Evolutionary conservation across 2,888 invertebrate species (phyloP).

Genomic region (Sphinx pinastri): DNA sequence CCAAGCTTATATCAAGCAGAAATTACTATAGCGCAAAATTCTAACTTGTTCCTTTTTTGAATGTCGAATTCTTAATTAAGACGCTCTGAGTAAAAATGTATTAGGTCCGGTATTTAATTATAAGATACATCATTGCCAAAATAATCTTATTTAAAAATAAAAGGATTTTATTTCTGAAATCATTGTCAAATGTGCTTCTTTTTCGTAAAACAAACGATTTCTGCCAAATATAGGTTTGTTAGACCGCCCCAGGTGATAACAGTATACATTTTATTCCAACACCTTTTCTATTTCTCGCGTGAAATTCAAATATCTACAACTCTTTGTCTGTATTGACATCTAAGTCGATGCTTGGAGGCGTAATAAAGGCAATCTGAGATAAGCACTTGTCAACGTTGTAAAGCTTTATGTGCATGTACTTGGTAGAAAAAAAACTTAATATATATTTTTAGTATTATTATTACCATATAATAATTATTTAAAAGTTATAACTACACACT

Average conservation of each 20-base stretch:
- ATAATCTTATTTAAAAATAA: too few relatives aligned
- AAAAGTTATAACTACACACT: too few relatives aligned
- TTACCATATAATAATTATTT: too few relatives aligned
- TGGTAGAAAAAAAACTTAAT: too few relatives aligned
- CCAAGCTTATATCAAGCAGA: background rate
- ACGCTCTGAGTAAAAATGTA: too few relatives aligned
- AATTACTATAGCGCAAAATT: background rate
- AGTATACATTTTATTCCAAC: background rate
- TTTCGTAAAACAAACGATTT: too few relatives aligned
- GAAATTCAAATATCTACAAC: constrained; percentile 36
- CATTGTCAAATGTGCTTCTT: too few relatives aligned
- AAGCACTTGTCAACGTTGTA: constrained; percentile 45
- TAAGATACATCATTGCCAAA: too few relatives aligned
- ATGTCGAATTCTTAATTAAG: too few relatives aligned
- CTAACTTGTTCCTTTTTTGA: background rate
- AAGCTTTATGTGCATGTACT: constrained; percentile 33
- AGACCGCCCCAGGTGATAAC: background rate
- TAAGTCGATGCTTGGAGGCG: constrained; percentile 19
- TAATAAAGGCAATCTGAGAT: constrained; percentile 35
- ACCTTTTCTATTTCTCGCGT: constrained; percentile 20
- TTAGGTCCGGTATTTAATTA: too few relatives aligned
- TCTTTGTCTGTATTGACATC: constrained; percentile 5
- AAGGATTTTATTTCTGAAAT: too few relatives aligned
- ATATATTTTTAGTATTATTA: too few relatives aligned
- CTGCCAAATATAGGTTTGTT: background rate